Percentiles rank a stretch among this genome's conserved stretches.
Evolutionary conservation across 2,888 invertebrate genomes (phyloP).

Genomic region (Lacanobia oleracea): DNA sequence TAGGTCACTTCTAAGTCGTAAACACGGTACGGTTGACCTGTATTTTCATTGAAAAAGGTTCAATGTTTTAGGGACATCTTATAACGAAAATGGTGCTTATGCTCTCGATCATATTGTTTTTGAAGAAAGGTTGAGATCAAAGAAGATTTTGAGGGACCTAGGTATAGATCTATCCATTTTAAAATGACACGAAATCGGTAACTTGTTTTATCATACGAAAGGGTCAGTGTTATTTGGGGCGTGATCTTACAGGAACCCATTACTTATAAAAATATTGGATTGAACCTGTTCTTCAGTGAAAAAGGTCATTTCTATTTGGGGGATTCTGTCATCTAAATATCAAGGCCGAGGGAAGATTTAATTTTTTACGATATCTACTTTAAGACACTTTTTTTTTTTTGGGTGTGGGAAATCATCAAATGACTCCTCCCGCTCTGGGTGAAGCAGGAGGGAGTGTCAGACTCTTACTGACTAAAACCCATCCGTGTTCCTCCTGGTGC

Average conservation of each 20-base stretch:
- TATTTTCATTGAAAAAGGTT: conserved; percentile 16
- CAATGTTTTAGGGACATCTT: not conserved
- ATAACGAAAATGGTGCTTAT: not conserved
- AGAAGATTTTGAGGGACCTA: not conserved
- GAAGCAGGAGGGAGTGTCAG: too few species aligned
- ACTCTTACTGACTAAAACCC: too few species aligned
- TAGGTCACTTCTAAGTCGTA: conserved; percentile 14
- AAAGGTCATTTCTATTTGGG: conserved; percentile 4
- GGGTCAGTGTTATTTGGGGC: conserved; percentile 1
- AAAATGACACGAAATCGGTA: not conserved
- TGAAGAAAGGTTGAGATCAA: conserved; percentile 4
- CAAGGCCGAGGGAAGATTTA: not conserved
- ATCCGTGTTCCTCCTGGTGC: too few species aligned
- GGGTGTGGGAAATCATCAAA: too few species aligned
- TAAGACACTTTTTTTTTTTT: too few species aligned
- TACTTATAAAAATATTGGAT: conserved; percentile 1
- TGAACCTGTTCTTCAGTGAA: not conserved
- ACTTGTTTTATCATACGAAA: not conserved
- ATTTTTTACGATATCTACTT: too few species aligned
- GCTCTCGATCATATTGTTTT: not conserved
- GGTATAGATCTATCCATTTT: not conserved
- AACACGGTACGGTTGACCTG: conserved; percentile 8
- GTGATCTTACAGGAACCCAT: conserved; percentile 9
- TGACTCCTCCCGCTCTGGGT: too few species aligned
- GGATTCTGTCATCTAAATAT: not conserved